phyloP scores from a whole-genome alignment of 1,140 invertebrate genomes.

The Bradynema listronoti region DNA sequence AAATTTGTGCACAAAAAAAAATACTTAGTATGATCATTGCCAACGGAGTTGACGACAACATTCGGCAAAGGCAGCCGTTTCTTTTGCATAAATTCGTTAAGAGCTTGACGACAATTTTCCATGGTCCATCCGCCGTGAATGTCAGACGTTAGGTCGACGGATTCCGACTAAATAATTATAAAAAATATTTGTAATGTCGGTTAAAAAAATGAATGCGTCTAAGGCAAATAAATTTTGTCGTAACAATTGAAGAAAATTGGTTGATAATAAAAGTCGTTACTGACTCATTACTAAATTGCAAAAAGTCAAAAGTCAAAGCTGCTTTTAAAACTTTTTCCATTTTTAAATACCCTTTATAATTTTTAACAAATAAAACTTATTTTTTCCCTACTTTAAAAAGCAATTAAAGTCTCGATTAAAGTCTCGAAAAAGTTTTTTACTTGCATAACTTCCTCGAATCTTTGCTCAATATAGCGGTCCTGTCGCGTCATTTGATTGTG shows the following conservation, averaged over 20 bases:
- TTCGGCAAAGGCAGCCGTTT: slow-evolving; percentile 14
- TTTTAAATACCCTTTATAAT: no score
- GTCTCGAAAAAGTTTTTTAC: slow-evolving; percentile 13
- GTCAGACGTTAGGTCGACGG: slow-evolving; percentile 35
- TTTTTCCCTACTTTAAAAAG: no score
- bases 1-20: no score
- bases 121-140: slow-evolving; percentile 44
- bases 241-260: no score
- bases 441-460: slow-evolving; percentile 29
- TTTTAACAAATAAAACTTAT: no score
- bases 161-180: slow-evolving; percentile 28
- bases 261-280: no score
- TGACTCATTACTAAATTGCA: no score
- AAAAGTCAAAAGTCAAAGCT: no score
- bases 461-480: slow-evolving; percentile 36
- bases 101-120: slow-evolving; percentile 33
- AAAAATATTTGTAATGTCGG: neutral
- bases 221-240: no score
- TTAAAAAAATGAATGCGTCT: slow-evolving; percentile 17
- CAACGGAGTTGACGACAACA: neutral
- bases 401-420: no score
- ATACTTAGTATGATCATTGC: slow-evolving; percentile 3
- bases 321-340: no score
- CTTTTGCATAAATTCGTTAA: slow-evolving; percentile 38
- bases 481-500: slow-evolving; percentile 12